Evolutionary conservation across 2,797 vertebrate genomes (phyloP).

Genomic region (Antennarius maculatus): DNA sequence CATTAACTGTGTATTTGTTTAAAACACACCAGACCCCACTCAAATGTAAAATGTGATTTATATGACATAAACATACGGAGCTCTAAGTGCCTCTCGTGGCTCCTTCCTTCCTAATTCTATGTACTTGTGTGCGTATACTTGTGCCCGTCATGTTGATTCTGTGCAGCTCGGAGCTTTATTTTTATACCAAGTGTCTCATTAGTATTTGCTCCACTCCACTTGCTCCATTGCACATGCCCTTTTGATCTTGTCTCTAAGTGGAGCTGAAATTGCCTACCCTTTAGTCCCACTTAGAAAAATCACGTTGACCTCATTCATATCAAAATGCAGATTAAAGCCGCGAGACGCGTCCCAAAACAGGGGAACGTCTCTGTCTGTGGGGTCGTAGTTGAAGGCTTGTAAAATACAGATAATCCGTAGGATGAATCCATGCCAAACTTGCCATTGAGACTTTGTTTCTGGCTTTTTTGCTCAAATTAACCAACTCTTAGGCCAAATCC

Average conservation of each 20-base stretch:
- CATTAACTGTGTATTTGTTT: conserved; percentile 19
- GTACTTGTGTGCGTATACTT: neutral
- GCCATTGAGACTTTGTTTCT: conserved; percentile 36
- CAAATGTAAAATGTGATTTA: conserved; percentile 30
- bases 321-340: conserved; percentile 40
- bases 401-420: conserved; percentile 26
- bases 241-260: conserved; percentile 23
- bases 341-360: conserved; percentile 32
- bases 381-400: conserved; percentile 31
- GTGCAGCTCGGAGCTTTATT: conserved; percentile 3
- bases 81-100: conserved; percentile 9
- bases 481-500: neutral
- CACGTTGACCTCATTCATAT: conserved; percentile 40
- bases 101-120: neutral
- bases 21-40: conserved; percentile 33
- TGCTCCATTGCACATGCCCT: conserved; percentile 23
- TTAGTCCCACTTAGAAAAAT: conserved; percentile 37
- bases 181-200: conserved; percentile 19
- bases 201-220: conserved; percentile 29
- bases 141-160: conserved; percentile 1
- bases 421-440: conserved; percentile 28
- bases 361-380: conserved; percentile 36
- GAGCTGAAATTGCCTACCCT: conserved; percentile 22
- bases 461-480: conserved; percentile 25
- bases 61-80: neutral